Conservation (phyloP, 1,140 invertebrate genomes). For the Drosophila persimilis region DNA sequence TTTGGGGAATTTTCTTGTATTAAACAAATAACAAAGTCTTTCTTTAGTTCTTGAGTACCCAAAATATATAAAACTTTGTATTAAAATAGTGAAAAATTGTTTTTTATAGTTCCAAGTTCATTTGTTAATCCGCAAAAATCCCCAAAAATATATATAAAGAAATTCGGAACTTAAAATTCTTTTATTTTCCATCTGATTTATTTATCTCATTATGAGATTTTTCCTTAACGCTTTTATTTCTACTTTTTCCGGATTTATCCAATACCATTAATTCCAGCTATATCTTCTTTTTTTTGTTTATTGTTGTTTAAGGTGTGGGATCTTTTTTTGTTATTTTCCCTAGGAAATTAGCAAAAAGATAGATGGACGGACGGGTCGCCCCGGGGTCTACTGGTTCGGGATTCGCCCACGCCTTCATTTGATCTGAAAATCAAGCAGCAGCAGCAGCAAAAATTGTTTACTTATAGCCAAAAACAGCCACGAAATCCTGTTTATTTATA, state of each 20-base stretch:
- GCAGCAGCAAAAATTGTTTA: constrained; percentile 41
- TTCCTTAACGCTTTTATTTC: constrained; percentile 32
- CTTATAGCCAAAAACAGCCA: constrained; percentile 21
- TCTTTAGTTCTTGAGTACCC: no score
- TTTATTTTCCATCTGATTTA: constrained; percentile 27
- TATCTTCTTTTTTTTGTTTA: constrained; percentile 36
- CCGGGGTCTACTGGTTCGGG: constrained; percentile 48
- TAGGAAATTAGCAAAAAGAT: constrained; percentile 33
- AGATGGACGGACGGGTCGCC: constrained; percentile 32
- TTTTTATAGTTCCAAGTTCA: constrained; percentile 5
- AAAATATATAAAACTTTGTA: no score
- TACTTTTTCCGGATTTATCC: constrained; percentile 21
- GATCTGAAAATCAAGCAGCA: constrained; percentile 28
- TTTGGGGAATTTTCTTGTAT: no score
- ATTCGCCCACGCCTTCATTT: constrained; percentile 50
- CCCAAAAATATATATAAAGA: constrained; percentile 9
- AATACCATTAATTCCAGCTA: constrained; percentile 55
- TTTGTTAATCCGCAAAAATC: constrained; percentile 3
- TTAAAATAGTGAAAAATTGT: neutral
- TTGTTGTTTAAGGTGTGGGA: constrained; percentile 52
- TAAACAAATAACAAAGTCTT: no score
- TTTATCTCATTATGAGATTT: constrained; percentile 43
- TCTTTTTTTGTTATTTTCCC: constrained; percentile 24
- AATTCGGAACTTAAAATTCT: constrained; percentile 27
- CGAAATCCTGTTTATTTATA: constrained; percentile 61